A percentile compares a stretch with the other conserved stretches of the same genome.
Evolutionary conservation across 2,797 vertebrate species (phyloP).

Genomic region (Ara ararauna): DNA sequence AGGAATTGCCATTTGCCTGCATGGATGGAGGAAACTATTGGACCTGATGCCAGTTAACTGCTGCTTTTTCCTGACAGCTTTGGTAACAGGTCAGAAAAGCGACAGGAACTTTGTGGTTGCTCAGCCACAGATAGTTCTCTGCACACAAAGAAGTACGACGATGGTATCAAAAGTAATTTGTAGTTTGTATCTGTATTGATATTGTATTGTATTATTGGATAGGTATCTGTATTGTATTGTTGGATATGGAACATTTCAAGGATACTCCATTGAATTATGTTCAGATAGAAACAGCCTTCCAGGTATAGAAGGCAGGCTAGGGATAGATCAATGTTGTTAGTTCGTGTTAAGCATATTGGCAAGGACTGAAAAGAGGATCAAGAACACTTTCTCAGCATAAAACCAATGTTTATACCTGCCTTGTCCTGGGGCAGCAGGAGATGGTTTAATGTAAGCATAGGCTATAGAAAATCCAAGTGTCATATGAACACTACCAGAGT

Average conservation of each 20-base stretch:
- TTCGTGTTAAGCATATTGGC: neutral
- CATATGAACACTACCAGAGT: rapidly evolving
- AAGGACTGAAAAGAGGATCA: neutral
- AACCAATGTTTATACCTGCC: neutral
- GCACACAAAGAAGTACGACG: rapidly evolving
- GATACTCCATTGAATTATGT: neutral
- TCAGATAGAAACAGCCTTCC: neutral
- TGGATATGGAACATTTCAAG: neutral
- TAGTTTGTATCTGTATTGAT: neutral
- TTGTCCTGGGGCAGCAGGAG: neutral
- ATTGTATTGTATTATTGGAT: neutral
- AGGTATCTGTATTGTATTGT: neutral
- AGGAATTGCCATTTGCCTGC: slow-evolving; percentile 24
- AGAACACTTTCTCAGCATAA: neutral
- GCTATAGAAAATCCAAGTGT: neutral
- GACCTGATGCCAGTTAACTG: neutral
- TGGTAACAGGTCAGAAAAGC: neutral
- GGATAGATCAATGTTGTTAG: neutral
- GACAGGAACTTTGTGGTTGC: neutral
- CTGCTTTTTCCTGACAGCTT: slow-evolving; percentile 1
- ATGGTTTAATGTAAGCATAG: neutral
- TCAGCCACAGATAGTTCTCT: neutral
- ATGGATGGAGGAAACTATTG: neutral
- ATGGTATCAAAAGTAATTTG: neutral
- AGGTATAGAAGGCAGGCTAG: neutral